Evolutionary conservation across 2,888 invertebrate genomes (phyloP).

Genomic region (Epinotia nisella): DNA sequence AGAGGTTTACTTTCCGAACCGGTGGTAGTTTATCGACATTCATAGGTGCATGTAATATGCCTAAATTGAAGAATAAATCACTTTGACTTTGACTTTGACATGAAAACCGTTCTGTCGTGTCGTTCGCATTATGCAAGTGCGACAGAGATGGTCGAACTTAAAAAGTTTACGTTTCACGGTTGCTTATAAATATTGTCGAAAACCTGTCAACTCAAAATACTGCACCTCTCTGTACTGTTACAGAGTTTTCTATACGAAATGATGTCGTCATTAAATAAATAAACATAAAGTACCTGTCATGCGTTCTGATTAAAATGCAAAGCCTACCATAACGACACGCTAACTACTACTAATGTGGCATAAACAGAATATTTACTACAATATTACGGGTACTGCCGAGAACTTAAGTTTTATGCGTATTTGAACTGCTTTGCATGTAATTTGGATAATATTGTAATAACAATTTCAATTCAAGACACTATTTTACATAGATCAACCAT

Average conservation of each 20-base stretch:
- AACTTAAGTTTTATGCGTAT: background rate
- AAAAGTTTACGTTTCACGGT: too few relatives aligned
- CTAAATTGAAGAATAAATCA: too few relatives aligned
- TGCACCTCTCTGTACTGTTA: background rate
- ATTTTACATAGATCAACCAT: background rate
- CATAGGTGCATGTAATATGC: too few relatives aligned
- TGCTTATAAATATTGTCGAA: background rate
- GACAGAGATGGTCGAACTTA: too few relatives aligned
- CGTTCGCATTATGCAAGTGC: too few relatives aligned
- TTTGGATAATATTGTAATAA: background rate
- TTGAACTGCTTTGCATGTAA: background rate
- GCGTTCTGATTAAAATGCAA: conserved; percentile 20
- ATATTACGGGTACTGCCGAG: background rate
- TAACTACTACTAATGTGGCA: conserved; percentile 43
- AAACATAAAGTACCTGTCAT: conserved; percentile 27
- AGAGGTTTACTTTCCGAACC: too few relatives aligned
- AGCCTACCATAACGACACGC: conserved; percentile 50
- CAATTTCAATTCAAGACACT: background rate
- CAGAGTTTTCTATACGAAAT: background rate
- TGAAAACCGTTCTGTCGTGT: too few relatives aligned
- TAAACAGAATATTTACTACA: conserved; percentile 39
- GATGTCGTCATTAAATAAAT: conserved; percentile 28
- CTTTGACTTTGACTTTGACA: too few relatives aligned
- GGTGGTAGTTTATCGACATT: too few relatives aligned
- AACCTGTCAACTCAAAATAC: background rate